These are phyloP conservation scores for Drosophila dives DNA, from an alignment of 2,888 invertebrate species.

Conservation along the genomic window DNA sequence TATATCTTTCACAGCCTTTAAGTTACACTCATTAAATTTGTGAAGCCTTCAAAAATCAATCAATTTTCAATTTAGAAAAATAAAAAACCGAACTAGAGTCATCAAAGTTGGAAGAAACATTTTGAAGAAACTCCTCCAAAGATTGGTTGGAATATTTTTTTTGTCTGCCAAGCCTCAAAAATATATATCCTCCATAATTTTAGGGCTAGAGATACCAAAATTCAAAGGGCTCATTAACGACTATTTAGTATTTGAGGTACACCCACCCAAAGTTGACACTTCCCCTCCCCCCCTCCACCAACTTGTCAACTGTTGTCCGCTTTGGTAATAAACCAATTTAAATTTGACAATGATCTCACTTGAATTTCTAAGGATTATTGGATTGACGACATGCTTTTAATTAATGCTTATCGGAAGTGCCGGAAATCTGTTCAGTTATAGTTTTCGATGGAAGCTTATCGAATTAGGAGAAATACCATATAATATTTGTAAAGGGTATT, in stretches of 20 bases:
- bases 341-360: not conserved
- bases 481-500: not conserved
- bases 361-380: not conserved
- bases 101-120: not conserved
- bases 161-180: not conserved
- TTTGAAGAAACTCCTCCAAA: not conserved
- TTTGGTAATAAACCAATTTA: not conserved
- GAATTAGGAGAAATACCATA: slow-evolving; percentile 20
- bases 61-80: not conserved
- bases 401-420: slow-evolving; percentile 7
- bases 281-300: too few relatives aligned
- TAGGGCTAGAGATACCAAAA: not conserved
- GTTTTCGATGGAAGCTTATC: slow-evolving; percentile 11
- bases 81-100: not conserved
- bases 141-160: not conserved
- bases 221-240: not conserved
- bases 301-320: not conserved
- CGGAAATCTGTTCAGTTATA: slow-evolving; percentile 23
- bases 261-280: too few relatives aligned
- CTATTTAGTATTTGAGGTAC: not conserved
- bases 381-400: not conserved
- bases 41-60: not conserved
- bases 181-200: not conserved
- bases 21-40: not conserved
- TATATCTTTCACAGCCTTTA: not conserved